Evolutionary conservation across 2,888 invertebrate species (phyloP).

Genomic region (Diaperis boleti): DNA sequence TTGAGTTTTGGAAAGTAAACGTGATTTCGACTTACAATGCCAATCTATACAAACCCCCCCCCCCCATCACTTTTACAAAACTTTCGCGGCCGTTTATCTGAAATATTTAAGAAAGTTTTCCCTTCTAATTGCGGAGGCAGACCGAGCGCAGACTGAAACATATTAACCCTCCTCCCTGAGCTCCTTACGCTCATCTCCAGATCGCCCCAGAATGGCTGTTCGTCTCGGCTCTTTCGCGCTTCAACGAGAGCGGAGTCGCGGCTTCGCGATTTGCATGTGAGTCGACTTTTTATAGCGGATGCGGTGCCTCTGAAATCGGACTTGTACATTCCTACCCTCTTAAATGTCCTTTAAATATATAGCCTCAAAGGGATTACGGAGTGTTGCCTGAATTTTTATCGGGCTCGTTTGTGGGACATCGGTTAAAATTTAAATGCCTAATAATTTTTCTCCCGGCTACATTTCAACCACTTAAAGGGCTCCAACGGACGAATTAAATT

Average conservation of each 20-base stretch:
- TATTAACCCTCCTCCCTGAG: background rate
- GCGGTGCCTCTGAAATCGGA: slow-evolving; percentile 22
- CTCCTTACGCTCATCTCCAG: slow-evolving; percentile 3
- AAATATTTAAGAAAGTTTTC: too few relatives aligned
- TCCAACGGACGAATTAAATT: background rate
- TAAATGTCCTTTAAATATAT: slow-evolving; percentile 29
- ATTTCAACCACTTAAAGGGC: slow-evolving; percentile 20
- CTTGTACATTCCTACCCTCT: slow-evolving; percentile 18
- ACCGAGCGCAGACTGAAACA: too few relatives aligned
- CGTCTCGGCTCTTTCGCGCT: slow-evolving; percentile 8
- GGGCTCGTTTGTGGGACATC: slow-evolving; percentile 30
- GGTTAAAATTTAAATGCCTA: slow-evolving; percentile 25
- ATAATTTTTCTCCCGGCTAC: slow-evolving; percentile 22
- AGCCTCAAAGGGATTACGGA: slow-evolving; percentile 28
- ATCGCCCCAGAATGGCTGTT: background rate
- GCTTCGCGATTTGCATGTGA: slow-evolving; percentile 34
- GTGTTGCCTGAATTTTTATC: slow-evolving; percentile 31
- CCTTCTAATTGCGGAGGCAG: too few relatives aligned
- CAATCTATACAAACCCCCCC: too few relatives aligned
- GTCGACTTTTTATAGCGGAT: slow-evolving; percentile 22
- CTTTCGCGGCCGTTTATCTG: too few relatives aligned
- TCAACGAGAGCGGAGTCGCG: slow-evolving; percentile 24
- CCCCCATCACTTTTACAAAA: too few relatives aligned
- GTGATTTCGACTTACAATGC: too few relatives aligned
- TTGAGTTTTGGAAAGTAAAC: too few relatives aligned